Base-by-base conservation (phyloP, 2,888 invertebrate genomes). In the Phytoseiulus persimilis region DNA sequence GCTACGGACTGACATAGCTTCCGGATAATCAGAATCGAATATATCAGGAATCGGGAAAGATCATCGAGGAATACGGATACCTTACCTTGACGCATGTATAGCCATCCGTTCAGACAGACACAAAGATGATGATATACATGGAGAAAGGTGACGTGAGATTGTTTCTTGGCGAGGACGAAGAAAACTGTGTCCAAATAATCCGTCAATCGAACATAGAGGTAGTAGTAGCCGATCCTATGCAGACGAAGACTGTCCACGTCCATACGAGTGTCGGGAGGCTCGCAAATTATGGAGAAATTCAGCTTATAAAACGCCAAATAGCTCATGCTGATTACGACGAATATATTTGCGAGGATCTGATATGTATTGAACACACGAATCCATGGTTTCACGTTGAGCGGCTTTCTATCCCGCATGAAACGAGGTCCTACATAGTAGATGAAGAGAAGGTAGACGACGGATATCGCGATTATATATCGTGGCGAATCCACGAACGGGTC, bases 91-190 rank as follows among this genome's bases (percentile, higher is more conserved):
- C 87, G 32, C 87, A 87, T 87, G 39, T 87, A 87, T 11, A 87
- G 33, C 87, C 87, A 87, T 33, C 87, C 87, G 33, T 87, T 87
- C 31, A 87, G 33, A 14, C 87, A 87, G n/a, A 87, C 87, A 33
- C 87, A 87, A 31, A 87, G 87, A 23, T 87, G 87, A 87, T 87
- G 87, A 32, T 87, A 87, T 3, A 87, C 87, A 45, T 87, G 87
- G 39, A 87, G 32, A 23, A 87, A 87, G 6, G 87, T 87, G 33
- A 87, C 87, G 87, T 87, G 87, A 39, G 87, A 87, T 14, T 87
- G 87, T 33, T 87, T 87, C 14, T 87, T 87, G 6, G 87, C 87
- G 32, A 87, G 45, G 5, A 87, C 87, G 39, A 87, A 87, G 31
- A 87, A 87, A 5, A 87, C 87, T n/a, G 87, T 87, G 33, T 87